phyloP scores from a whole-genome alignment of 2,113 vertebrate genomes.

The Siphamia tubifer region DNA sequence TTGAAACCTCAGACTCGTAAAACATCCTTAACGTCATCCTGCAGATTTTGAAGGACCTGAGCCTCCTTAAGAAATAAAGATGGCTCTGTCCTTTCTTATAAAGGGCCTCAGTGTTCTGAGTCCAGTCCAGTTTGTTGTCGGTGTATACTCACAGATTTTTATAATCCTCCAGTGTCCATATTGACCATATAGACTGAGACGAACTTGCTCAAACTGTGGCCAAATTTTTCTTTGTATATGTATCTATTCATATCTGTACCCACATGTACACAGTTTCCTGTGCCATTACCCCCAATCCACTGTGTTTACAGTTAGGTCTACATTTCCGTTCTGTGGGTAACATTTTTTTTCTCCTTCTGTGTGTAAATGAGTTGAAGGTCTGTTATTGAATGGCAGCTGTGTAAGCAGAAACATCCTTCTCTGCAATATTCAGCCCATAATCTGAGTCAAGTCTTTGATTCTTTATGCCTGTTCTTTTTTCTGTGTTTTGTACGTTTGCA shows the following conservation, averaged over 20 bases:
- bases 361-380: background rate
- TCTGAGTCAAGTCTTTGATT: background rate
- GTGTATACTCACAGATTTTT: no score
- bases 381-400: constrained; percentile 42
- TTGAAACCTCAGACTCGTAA: no score
- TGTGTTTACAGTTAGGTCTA: constrained; percentile 9
- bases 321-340: constrained; percentile 30
- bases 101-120: no score
- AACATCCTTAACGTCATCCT: no score
- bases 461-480: background rate
- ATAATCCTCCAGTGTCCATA: no score
- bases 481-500: no score
- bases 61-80: no score
- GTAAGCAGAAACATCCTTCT: constrained; percentile 24
- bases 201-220: background rate
- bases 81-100: no score
- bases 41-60: no score
- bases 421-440: background rate
- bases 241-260: background rate
- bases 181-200: no score
- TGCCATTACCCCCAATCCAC: constrained; percentile 43
- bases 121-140: no score
- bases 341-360: background rate
- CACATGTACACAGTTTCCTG: background rate
- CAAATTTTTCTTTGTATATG: background rate